Evolutionary conservation across 2,113 vertebrate species (phyloP).

Genomic region (Antennarius striatus): DNA sequence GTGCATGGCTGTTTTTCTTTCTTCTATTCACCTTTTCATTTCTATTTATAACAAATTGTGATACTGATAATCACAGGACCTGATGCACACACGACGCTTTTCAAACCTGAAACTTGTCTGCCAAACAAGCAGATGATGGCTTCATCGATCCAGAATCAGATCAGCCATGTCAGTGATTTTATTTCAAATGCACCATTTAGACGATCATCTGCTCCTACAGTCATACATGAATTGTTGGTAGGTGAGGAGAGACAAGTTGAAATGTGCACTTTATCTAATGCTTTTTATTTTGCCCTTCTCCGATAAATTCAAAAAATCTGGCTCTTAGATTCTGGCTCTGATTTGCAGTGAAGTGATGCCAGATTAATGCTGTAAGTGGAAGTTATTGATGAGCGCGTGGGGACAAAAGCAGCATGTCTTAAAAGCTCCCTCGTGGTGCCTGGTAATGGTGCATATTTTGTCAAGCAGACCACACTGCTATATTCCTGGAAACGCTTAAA

Average conservation of each 20-base stretch:
- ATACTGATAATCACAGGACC: too few species aligned
- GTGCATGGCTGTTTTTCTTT: not conserved
- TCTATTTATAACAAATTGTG: slow-evolving; percentile 4
- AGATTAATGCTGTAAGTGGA: slow-evolving; percentile 4
- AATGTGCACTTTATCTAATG: not conserved
- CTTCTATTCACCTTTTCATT: too few species aligned
- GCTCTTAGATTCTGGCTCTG: not conserved
- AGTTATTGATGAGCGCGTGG: slow-evolving; percentile 20
- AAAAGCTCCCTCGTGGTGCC: slow-evolving; percentile 26
- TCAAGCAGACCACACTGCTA: not conserved
- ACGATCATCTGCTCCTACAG: not conserved
- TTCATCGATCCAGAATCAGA: not conserved
- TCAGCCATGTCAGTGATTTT: not conserved
- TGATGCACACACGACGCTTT: too few species aligned
- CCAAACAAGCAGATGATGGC: not conserved
- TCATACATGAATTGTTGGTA: not conserved
- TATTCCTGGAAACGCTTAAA: slow-evolving; percentile 5
- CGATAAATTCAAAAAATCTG: not conserved
- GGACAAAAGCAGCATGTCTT: slow-evolving; percentile 23
- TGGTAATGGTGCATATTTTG: slow-evolving; percentile 23
- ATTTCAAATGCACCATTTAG: not conserved
- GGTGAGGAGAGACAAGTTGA: not conserved
- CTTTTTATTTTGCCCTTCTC: not conserved
- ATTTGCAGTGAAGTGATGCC: not conserved
- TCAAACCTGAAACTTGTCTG: too few species aligned